Percentiles rank a stretch among this genome's conserved stretches.
Evolutionary conservation across 2,113 vertebrate species (phyloP).

Genomic region (Fulmarus glacialis): DNA sequence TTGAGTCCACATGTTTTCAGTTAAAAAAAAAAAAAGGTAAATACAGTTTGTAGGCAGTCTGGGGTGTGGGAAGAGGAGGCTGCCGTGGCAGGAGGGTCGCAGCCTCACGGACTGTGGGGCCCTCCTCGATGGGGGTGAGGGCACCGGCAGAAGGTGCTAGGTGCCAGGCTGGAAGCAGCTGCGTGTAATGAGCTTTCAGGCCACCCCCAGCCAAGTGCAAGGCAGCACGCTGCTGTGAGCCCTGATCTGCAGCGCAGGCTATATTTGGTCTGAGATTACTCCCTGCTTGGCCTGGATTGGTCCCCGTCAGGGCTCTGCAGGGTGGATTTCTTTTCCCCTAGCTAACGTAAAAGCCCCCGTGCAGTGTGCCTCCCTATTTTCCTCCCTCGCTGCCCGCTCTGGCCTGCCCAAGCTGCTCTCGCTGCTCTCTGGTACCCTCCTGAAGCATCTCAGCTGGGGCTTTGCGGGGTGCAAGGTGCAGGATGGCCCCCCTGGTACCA

Average conservation of each 20-base stretch:
- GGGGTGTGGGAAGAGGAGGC: neutral
- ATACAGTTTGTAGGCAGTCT: neutral
- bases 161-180: neutral
- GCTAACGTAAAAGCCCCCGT: neutral
- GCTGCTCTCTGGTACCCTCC: neutral
- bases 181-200: neutral
- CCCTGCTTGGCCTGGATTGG: slow-evolving; percentile 5
- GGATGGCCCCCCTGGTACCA: neutral
- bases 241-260: neutral
- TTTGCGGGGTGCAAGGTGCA: neutral
- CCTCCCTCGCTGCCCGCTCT: neutral
- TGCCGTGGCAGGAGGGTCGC: neutral
- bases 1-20: neutral
- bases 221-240: neutral
- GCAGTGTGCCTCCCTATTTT: neutral
- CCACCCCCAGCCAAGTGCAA: neutral
- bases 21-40: neutral
- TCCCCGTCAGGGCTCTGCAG: neutral
- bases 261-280: slow-evolving; percentile 51
- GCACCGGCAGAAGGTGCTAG: neutral
- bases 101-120: accelerated
- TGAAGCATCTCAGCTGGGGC: neutral
- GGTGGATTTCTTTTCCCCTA: neutral
- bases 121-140: neutral
- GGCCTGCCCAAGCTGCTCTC: neutral